Conservation (phyloP, 1,140 invertebrate species). For the Drosophila pectinifera region DNA sequence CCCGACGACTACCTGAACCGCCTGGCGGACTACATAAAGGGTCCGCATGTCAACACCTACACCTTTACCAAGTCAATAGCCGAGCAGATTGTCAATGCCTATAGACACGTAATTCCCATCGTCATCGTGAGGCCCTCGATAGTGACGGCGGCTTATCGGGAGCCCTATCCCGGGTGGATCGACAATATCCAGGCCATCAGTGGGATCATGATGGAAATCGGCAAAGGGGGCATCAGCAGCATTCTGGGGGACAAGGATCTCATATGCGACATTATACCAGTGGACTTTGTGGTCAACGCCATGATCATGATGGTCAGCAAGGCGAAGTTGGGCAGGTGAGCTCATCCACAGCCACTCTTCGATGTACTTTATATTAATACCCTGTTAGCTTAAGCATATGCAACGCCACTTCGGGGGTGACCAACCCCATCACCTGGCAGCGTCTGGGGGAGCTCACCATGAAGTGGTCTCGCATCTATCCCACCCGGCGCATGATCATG, state of each 20-base stretch:
- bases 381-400: constrained; percentile 88
- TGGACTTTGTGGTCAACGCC: constrained; percentile 95
- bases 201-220: constrained; percentile 92
- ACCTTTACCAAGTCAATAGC: constrained; percentile 94
- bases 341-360: background rate
- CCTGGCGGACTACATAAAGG: constrained; percentile 87
- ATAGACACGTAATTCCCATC: constrained; percentile 89
- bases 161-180: constrained; percentile 94
- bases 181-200: constrained; percentile 96
- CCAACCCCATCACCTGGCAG: constrained; percentile 94
- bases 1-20: constrained; percentile 87
- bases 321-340: constrained; percentile 86
- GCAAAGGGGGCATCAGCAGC: constrained; percentile 93
- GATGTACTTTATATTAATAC: background rate
- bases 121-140: constrained; percentile 97
- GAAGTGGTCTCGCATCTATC: constrained; percentile 90
- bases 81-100: constrained; percentile 90
- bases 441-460: constrained; percentile 89
- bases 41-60: constrained; percentile 94
- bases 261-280: constrained; percentile 94
- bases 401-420: constrained; percentile 94
- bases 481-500: constrained; percentile 93
- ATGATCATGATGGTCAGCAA: constrained; percentile 91
- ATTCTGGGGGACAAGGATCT: constrained; percentile 91
- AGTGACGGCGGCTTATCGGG: constrained; percentile 90